Base-by-base conservation (phyloP, 2,797 vertebrate species). In the Myiothlypis chrysogaster region DNA sequence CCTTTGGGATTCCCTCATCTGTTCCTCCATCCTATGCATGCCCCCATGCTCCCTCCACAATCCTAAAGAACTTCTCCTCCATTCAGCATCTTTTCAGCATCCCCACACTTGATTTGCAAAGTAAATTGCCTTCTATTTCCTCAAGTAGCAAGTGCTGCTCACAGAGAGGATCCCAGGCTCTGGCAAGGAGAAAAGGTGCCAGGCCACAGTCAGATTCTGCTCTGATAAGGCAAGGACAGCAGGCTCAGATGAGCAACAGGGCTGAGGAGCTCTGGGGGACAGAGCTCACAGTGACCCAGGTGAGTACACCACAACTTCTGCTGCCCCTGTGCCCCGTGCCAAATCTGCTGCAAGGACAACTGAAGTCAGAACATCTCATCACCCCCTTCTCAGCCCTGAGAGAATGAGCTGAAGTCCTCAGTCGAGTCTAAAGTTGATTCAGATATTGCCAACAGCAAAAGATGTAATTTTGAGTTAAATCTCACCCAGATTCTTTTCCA, bases 181-280 rank as follows among this genome's bases (percentile, higher is more conserved):
- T 1, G 6, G 23, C n/a, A 83, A 73, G 39, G 11, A 75, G 24
- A 22, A 76, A 12, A 72, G 13, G 27, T 14, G 6, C 12, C 70
- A 60, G n/a, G 11, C 69, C 66, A 46, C 34, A 59, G 39, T 9
- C 55, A 53, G 34, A 24, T 23, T 84, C 55, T n/a, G 3, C 59
- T 78, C n/a, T 1, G 2, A 10, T 1, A 43, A 4, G 5, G 23
- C 13, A 24, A 75, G 39, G 47, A 55, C 41, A 78, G 37, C 0
- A 1, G 2, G 9, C 11, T 16, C 9, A 12, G 39, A 14, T 30
- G 3, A 78, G 34, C 12, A 34, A 4, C 3, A 2, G 30, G 55
- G 25, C 46, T 60, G 37, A 55, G 63, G 24, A 59, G 52, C 44
- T 59, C 25, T 4, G 2, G 8, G 83, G 20, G 39, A 27, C 17